Evolutionary conservation across 2,797 vertebrate species (phyloP), one percentile per base, ranked within the genome.

Genomic region (Setipinna tenuifilis): DNA sequence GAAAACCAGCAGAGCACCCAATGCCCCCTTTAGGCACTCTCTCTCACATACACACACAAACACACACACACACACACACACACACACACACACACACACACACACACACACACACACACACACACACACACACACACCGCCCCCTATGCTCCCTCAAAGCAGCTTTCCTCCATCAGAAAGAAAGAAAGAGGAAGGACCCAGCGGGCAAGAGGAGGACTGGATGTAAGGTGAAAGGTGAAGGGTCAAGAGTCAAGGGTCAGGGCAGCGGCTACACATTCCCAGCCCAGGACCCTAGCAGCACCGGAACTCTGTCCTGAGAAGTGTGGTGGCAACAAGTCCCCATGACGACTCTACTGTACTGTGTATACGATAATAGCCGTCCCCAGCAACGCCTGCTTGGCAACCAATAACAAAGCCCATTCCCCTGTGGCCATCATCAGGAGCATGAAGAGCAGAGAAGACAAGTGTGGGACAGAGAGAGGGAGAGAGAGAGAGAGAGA

Each of bases 371-470:
- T 75, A 75, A 75, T 75, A 75, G 68, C 68, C 68, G 11, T 75
- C 28, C 68, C 14, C 28, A 35, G 68, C 68, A 75, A 75, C 68
- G 28, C 68, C 68, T 75, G 68, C 68, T 14, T 75, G 31, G 68
- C 68, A 75, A 75, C 68, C 68, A 75, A 75, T 41, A 75, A 75
- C 68, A 75, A 75, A 75, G 11, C 68, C 68, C 25, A 41, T 35
- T 6, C 28, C 28, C 68, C 3, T 75, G 28, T 3, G 90, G 90
- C 90, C 90, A 21, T 59, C 91, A 68, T 81, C 31, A 54, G 88
- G 86, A 58, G 83, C 84, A 91, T 87, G 86, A 84, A 83, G 88
- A 84, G 87, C 88, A 84, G 88, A 21, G 28, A 10, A 71, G 25
- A 71, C 23, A 71, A 85, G 86, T 83, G 81, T 84, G 87, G 84